Conservation (phyloP, 2,797 vertebrate species). For the Kryptolebias ocellatus region DNA sequence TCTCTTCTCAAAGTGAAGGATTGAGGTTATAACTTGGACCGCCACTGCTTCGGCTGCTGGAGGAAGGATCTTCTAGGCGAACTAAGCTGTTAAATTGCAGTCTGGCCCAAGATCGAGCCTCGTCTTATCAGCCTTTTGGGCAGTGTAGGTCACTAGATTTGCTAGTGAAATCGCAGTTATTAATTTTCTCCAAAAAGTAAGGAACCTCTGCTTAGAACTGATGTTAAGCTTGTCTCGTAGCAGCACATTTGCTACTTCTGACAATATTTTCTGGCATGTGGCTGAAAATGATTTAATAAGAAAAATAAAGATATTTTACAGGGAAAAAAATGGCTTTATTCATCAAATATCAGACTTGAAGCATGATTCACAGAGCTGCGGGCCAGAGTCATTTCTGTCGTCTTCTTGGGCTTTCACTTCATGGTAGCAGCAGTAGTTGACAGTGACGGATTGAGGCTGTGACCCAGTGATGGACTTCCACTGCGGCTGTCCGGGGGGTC, state of each 20-base stretch:
- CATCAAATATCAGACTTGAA: slow-evolving; percentile 39
- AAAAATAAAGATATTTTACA: slow-evolving; percentile 5
- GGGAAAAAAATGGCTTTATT: slow-evolving; percentile 12
- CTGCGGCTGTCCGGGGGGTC: slow-evolving; percentile 54
- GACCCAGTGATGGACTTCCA: slow-evolving; percentile 73
- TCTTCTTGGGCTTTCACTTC: slow-evolving; percentile 58
- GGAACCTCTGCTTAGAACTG: not conserved
- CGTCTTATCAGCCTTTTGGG: not conserved
- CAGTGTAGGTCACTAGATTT: slow-evolving; percentile 8
- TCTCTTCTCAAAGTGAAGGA: slow-evolving; percentile 56
- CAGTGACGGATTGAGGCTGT: slow-evolving; percentile 73
- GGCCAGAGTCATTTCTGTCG: slow-evolving; percentile 44
- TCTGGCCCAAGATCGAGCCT: slow-evolving; percentile 18
- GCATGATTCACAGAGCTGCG: slow-evolving; percentile 25
- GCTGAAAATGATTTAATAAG: slow-evolving; percentile 32
- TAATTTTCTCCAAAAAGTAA: slow-evolving; percentile 12
- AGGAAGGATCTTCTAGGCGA: slow-evolving; percentile 34
- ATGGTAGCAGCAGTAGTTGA: slow-evolving; percentile 50
- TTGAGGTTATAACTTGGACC: slow-evolving; percentile 68
- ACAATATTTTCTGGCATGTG: not conserved
- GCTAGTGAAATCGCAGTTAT: slow-evolving; percentile 4
- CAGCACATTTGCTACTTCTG: not conserved
- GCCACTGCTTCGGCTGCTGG: slow-evolving; percentile 28
- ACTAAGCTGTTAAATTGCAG: slow-evolving; percentile 47
- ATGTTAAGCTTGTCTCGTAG: slow-evolving; percentile 15